These are phyloP conservation scores for Palloptera scutellata DNA, from an alignment of 2,888 invertebrate genomes.

Conservation along the genomic window DNA sequence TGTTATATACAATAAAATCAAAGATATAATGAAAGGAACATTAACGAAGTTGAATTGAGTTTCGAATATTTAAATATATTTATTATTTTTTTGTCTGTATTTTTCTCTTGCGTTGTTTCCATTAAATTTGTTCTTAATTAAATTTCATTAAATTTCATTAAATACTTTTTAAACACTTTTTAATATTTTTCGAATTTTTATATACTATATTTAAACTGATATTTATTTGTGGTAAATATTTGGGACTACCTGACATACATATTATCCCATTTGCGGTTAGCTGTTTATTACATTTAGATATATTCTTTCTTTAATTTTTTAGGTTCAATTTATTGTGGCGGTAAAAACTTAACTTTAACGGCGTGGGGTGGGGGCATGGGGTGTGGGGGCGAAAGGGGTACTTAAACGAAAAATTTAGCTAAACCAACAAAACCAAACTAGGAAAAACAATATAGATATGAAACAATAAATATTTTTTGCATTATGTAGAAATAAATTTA, in stretches of 20 bases:
- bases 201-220: background rate
- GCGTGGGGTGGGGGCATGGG: too few species aligned
- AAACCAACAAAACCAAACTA: conserved; percentile 8
- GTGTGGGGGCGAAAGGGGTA: too few species aligned
- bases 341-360: too few species aligned
- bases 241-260: too few species aligned
- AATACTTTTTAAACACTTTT: conserved; percentile 1
- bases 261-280: background rate
- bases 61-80: conserved; percentile 1
- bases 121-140: background rate
- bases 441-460: conserved; percentile 2
- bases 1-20: background rate
- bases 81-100: background rate
- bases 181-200: conserved; percentile 15
- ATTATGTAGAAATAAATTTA: background rate
- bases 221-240: background rate
- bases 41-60: background rate
- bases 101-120: background rate
- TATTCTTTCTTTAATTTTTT: too few species aligned
- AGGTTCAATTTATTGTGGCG: too few species aligned
- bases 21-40: conserved; percentile 1
- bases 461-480: background rate
- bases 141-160: conserved; percentile 5
- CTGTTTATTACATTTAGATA: too few species aligned
- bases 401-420: background rate